Conservation (phyloP, 2,888 invertebrate genomes). For the Leucania comma region DNA sequence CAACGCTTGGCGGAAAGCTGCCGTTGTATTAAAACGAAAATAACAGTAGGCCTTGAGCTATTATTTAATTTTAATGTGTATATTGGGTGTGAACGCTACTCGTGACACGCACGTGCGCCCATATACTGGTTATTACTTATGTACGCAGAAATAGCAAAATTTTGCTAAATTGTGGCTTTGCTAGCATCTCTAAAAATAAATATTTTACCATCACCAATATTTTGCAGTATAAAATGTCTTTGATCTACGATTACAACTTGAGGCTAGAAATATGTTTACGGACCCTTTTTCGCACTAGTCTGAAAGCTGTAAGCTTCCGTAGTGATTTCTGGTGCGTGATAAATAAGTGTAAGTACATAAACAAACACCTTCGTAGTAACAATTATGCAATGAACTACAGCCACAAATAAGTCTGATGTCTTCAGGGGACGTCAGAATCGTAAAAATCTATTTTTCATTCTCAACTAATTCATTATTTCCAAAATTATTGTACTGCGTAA, state of each 20-base stretch:
- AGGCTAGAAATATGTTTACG: not conserved
- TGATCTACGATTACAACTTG: conserved; percentile 5
- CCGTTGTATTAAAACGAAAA: conserved; percentile 81
- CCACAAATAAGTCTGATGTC: conserved; percentile 25
- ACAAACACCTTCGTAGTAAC: not conserved
- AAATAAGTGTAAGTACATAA: too few species aligned
- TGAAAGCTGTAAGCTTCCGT: conserved; percentile 2
- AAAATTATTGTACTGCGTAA: conserved; percentile 53
- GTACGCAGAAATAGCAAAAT: conserved; percentile 58
- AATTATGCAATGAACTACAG: conserved; percentile 11
- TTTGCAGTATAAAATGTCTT: conserved; percentile 5
- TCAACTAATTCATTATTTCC: conserved; percentile 49
- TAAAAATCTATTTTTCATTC: conserved; percentile 51
- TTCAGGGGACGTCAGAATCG: conserved; percentile 20
- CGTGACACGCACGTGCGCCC: conserved; percentile 72
- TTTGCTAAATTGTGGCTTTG: conserved; percentile 50
- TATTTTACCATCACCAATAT: conserved; percentile 17
- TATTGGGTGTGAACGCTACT: conserved; percentile 73
- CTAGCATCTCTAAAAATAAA: conserved; percentile 51
- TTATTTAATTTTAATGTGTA: conserved; percentile 87
- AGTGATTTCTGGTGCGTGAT: conserved; percentile 4
- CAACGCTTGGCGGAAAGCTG: conserved; percentile 68
- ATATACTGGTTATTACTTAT: conserved; percentile 59
- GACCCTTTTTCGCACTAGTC: conserved; percentile 6
- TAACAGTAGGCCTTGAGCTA: conserved; percentile 85